Evolutionary conservation across 2,888 invertebrate species (phyloP), one percentile per base, ranked within the genome.

Genomic region (Lobophora halterata): DNA sequence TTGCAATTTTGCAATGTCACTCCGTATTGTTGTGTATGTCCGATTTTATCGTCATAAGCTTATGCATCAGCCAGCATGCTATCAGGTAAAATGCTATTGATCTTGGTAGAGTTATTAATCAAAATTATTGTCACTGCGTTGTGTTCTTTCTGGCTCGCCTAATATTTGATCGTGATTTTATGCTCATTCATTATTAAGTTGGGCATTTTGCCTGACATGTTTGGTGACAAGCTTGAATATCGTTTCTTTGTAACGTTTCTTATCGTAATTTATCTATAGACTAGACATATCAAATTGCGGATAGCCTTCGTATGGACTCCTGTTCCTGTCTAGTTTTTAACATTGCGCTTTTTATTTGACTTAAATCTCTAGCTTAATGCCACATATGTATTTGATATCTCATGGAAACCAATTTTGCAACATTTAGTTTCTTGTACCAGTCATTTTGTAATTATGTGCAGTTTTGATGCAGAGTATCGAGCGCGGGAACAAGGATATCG

Each of bases 401-500:
- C n/a, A n/a, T n/a, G n/a, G n/a, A n/a, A n/a, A n/a, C n/a, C n/a
- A n/a, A n/a, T n/a, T n/a, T n/a, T n/a, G n/a, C n/a, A 23, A 5
- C 2, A 5, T 8, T 10, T 11, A 7, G 8, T 18, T 24, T 17
- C 20, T 39, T 53, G 49, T 51, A n/a, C n/a, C 43, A 46, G 48
- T 31, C 26, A 40, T 49, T 50, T 51, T 56, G 55, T 55, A 52
- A 61, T 57, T 65, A 66, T 65, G 72, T 61, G 60, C 65, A 64
- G 68, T 76, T 71, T 71, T 62, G 62, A 71, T 74, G 70, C 65
- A 61, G 66, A 65, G 65, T 65, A 60, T 33, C 67, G 58, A 17
- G 45, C 61, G 71, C 62, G 65, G 77, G 74, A 81, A 82, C 85
- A 76, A 83, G 85, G 85, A 85, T 85, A 81, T 80, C 73, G 72